Percentiles rank a stretch among this genome's conserved stretches.
These are phyloP conservation scores for Potamarius usumacintae DNA, from an alignment of 2,113 vertebrate genomes.

Conservation along the genomic window DNA sequence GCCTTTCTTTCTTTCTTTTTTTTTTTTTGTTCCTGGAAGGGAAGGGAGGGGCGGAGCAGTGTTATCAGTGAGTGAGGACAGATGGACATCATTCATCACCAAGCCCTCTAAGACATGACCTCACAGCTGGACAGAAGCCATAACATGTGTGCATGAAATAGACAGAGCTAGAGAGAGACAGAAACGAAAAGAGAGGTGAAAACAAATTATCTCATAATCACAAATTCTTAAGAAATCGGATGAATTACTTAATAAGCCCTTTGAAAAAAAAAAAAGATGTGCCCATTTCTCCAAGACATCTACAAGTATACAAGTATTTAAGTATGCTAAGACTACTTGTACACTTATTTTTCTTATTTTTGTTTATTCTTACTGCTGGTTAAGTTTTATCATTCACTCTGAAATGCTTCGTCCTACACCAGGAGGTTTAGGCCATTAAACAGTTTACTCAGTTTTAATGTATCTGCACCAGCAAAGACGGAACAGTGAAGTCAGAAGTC, in stretches of 20 bases:
- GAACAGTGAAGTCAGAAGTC: background rate
- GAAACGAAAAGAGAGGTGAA: background rate
- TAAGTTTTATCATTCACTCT: background rate
- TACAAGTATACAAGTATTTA: background rate
- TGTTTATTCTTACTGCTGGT: background rate
- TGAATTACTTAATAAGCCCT: background rate
- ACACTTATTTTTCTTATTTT: background rate
- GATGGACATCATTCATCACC: slow-evolving; percentile 71
- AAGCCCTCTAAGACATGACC: slow-evolving; percentile 62
- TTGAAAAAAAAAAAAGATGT: background rate
- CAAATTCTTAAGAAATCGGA: background rate
- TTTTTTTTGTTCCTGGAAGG: slow-evolving; percentile 4
- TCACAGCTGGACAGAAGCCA: slow-evolving; percentile 64
- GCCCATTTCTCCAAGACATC: background rate
- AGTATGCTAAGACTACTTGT: background rate
- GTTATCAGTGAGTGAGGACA: slow-evolving; percentile 69
- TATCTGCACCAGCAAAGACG: background rate
- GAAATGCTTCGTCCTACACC: background rate
- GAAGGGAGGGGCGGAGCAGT: slow-evolving; percentile 34
- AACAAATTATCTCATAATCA: too few relatives aligned
- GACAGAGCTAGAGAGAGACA: background rate
- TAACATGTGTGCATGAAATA: slow-evolving; percentile 6
- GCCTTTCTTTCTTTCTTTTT: background rate
- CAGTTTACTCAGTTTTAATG: background rate
- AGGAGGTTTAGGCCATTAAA: background rate